Conservation (phyloP, 2,797 vertebrate species). For the Gadopsis marmoratus region DNA sequence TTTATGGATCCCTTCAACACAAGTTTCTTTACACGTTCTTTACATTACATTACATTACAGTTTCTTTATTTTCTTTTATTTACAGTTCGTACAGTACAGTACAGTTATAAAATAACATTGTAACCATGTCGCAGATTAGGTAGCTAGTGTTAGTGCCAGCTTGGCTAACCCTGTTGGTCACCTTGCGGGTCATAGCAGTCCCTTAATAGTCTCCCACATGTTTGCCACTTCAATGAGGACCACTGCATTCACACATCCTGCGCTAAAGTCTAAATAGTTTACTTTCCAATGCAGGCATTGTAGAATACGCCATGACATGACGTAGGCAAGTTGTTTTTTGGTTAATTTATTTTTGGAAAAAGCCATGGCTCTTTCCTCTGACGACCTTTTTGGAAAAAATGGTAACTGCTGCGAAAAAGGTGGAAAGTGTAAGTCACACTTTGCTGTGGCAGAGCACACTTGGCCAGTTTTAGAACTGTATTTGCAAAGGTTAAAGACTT, state of each 20-base stretch:
- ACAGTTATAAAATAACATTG: not conserved
- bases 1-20: not conserved
- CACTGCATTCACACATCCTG: not conserved
- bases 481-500: slow-evolving; percentile 18
- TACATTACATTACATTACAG: too few species aligned
- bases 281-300: not conserved
- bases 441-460: not conserved
- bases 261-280: not conserved
- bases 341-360: not conserved
- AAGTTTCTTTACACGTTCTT: not conserved
- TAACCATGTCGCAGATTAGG: not conserved
- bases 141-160: not conserved
- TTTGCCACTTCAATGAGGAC: too few species aligned
- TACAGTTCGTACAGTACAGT: too few species aligned
- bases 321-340: not conserved
- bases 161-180: not conserved
- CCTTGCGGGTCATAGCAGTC: too few species aligned
- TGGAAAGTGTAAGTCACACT: not conserved
- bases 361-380: not conserved
- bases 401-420: not conserved
- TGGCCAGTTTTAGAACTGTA: not conserved
- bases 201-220: too few species aligned
- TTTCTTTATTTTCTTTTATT: too few species aligned
- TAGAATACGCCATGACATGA: not conserved
- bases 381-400: not conserved